These are phyloP conservation scores for Dicaeum eximium DNA, from an alignment of 2,113 vertebrate genomes.

Conservation along the genomic window DNA sequence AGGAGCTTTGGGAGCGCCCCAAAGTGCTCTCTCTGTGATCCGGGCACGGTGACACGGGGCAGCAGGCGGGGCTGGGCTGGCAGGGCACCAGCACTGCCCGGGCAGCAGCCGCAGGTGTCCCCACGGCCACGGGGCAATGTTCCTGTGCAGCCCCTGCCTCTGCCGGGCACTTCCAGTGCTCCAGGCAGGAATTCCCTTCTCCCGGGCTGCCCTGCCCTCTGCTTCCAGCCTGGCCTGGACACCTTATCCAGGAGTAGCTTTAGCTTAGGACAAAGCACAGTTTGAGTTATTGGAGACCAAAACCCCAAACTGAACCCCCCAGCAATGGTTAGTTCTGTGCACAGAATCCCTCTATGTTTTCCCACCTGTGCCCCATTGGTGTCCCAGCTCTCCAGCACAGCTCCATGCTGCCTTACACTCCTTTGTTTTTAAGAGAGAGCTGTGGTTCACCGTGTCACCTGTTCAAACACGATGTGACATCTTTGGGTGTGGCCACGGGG, in stretches of 20 bases:
- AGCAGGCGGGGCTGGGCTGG: background rate
- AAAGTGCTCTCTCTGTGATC: background rate
- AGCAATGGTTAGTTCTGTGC: background rate
- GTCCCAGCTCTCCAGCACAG: background rate
- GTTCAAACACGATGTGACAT: background rate
- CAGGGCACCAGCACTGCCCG: background rate
- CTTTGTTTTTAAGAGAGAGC: background rate
- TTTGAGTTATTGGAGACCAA: background rate
- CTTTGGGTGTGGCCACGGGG: background rate
- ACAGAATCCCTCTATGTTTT: background rate
- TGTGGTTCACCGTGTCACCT: conserved; percentile 26
- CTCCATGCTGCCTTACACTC: background rate
- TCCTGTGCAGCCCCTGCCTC: background rate
- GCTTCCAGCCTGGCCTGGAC: background rate
- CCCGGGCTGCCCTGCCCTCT: background rate
- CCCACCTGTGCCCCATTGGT: background rate
- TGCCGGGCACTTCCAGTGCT: too few relatives aligned
- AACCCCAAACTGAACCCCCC: background rate
- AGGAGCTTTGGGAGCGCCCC: background rate
- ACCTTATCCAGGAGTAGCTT: background rate
- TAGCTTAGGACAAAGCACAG: background rate
- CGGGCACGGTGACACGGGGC: background rate
- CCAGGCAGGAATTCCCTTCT: background rate
- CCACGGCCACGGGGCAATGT: background rate
- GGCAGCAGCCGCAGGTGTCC: background rate